Conservation (phyloP, 2,113 vertebrate species). For the Caranx ignobilis region DNA sequence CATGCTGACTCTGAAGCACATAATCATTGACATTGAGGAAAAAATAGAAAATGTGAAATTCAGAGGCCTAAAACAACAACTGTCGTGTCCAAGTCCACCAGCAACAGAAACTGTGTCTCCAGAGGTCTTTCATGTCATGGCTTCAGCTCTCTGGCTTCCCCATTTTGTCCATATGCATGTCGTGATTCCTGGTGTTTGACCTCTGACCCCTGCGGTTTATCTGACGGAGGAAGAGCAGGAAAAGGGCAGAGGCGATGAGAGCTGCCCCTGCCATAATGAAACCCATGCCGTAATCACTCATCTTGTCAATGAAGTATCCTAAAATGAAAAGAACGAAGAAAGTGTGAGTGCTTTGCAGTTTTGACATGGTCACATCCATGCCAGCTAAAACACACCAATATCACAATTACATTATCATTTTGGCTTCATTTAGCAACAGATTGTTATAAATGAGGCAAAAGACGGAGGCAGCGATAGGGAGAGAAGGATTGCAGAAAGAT, state of each 20-base stretch:
- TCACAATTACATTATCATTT: neutral
- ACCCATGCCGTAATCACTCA: slow-evolving; percentile 66
- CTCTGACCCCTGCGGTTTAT: slow-evolving; percentile 53
- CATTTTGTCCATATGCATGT: neutral
- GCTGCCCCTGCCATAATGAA: slow-evolving; percentile 76
- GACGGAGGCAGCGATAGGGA: slow-evolving; percentile 6
- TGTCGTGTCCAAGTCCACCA: neutral
- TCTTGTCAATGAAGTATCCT: slow-evolving; percentile 80
- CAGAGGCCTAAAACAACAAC: too few species aligned
- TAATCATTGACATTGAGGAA: too few species aligned
- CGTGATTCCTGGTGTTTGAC: neutral
- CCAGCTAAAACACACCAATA: neutral
- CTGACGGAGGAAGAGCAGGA: slow-evolving; percentile 70
- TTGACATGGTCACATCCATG: neutral
- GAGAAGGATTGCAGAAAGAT: slow-evolving; percentile 13
- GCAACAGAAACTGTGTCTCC: neutral
- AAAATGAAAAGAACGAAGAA: slow-evolving; percentile 9
- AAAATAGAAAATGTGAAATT: too few species aligned
- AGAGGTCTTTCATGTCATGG: neutral
- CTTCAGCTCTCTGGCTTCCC: neutral
- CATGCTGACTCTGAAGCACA: neutral
- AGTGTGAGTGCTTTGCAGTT: neutral
- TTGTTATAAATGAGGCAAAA: slow-evolving; percentile 7
- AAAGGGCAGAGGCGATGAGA: slow-evolving; percentile 72
- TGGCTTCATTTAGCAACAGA: slow-evolving; percentile 22